Percentiles rank a stretch among this genome's conserved stretches.
These are phyloP conservation scores for Zapornia atra DNA, from an alignment of 2,113 vertebrate species.

Conservation along the genomic window DNA sequence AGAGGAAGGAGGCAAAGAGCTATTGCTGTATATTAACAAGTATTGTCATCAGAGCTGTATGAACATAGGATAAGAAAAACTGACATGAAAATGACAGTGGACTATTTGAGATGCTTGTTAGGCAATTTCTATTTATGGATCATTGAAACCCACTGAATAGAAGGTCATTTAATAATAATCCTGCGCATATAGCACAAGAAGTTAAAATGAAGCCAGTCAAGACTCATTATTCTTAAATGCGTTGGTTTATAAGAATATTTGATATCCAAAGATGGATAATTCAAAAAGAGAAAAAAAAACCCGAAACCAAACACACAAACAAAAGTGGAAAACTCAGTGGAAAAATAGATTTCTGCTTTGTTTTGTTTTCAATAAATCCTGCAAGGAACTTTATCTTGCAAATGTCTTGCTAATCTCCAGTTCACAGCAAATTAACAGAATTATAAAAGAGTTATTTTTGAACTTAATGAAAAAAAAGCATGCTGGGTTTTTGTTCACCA, in stretches of 20 bases:
- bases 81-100: neutral
- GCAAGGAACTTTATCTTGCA: neutral
- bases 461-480: neutral
- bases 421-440: slow-evolving; percentile 1
- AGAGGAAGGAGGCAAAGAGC: neutral
- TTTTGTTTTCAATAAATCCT: neutral
- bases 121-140: slow-evolving; percentile 7
- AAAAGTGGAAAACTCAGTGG: neutral
- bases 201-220: slow-evolving; percentile 13
- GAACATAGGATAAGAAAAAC: neutral
- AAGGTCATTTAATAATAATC: neutral
- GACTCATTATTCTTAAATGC: slow-evolving; percentile 11
- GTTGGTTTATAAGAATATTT: neutral
- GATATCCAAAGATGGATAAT: slow-evolving; percentile 11
- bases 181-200: neutral
- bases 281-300: neutral
- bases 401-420: neutral
- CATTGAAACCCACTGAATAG: neutral
- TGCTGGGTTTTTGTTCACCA: neutral
- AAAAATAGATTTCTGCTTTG: neutral
- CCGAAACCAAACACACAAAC: neutral
- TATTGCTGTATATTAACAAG: neutral
- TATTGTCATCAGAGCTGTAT: neutral
- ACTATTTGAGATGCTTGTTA: slow-evolving; percentile 9
- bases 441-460: neutral